Conservation (phyloP, 2,888 invertebrate genomes). For the Caprella mutica region DNA sequence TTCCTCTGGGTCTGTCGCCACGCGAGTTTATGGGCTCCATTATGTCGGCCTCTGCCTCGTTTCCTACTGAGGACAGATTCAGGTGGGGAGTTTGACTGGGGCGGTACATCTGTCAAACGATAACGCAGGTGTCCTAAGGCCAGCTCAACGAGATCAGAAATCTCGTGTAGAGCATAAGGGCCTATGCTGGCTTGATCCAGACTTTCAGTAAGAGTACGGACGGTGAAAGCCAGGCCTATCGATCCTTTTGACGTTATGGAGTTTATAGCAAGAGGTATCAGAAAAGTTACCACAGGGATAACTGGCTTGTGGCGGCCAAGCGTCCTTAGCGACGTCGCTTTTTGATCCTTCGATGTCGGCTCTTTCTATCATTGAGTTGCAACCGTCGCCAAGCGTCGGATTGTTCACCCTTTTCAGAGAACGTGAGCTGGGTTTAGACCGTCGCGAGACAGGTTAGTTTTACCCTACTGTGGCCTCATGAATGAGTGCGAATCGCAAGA, state of each 20-base stretch:
- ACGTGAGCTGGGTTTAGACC: too few species aligned
- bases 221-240: constrained; percentile 57
- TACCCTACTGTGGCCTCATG: too few species aligned
- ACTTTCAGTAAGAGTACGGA: constrained; percentile 54
- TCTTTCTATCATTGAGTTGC: too few species aligned
- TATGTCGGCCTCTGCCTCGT: constrained; percentile 42
- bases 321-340: too few species aligned
- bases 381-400: too few species aligned
- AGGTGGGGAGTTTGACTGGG: constrained; percentile 56
- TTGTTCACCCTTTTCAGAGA: too few species aligned
- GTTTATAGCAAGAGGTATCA: constrained; percentile 55
- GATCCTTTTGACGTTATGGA: constrained; percentile 49
- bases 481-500: too few species aligned
- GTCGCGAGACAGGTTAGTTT: too few species aligned
- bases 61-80: constrained; percentile 52
- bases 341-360: too few species aligned
- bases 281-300: constrained; percentile 62
- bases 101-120: constrained; percentile 50
- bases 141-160: constrained; percentile 56
- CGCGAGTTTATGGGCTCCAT: neutral
- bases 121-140: constrained; percentile 54
- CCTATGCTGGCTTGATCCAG: constrained; percentile 56
- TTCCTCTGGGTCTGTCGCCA: too few species aligned
- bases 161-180: constrained; percentile 59
- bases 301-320: too few species aligned